Conservation (phyloP, 2,888 invertebrate species). For the Macropis europaea region DNA sequence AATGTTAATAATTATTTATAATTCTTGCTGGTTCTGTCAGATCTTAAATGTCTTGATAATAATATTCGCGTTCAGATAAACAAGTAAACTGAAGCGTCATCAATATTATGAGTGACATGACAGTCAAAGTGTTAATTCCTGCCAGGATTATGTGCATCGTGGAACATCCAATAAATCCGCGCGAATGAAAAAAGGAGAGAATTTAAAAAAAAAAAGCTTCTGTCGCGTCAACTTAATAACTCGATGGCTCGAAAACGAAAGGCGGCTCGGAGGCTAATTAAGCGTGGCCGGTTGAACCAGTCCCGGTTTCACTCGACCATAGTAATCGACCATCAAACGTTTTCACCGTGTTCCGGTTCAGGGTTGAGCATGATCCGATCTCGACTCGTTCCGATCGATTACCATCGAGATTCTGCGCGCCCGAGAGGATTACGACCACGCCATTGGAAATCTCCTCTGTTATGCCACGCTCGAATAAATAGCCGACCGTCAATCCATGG, state of each 20-base stretch:
- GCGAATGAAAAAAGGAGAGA: neutral
- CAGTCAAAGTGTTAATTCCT: too few relatives aligned
- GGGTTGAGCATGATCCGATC: conserved; percentile 55
- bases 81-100: neutral
- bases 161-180: conserved; percentile 25
- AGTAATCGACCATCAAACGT: conserved; percentile 55
- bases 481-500: conserved; percentile 21
- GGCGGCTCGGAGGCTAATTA: conserved; percentile 60
- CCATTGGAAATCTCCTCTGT: conserved; percentile 33
- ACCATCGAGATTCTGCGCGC: conserved; percentile 53
- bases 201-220: neutral
- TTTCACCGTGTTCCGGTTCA: conserved; percentile 62
- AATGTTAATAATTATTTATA: too few relatives aligned
- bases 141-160: neutral
- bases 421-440: conserved; percentile 39
- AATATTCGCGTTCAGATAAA: too few relatives aligned
- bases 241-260: conserved; percentile 67
- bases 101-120: too few relatives aligned
- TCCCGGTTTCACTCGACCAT: conserved; percentile 63
- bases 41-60: too few relatives aligned
- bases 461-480: conserved; percentile 34
- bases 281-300: conserved; percentile 60
- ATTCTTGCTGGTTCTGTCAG: too few relatives aligned
- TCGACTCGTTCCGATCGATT: conserved; percentile 62
- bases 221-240: conserved; percentile 34